Base-by-base conservation (phyloP, 1,140 invertebrate genomes). In the Goniozus legneri region DNA sequence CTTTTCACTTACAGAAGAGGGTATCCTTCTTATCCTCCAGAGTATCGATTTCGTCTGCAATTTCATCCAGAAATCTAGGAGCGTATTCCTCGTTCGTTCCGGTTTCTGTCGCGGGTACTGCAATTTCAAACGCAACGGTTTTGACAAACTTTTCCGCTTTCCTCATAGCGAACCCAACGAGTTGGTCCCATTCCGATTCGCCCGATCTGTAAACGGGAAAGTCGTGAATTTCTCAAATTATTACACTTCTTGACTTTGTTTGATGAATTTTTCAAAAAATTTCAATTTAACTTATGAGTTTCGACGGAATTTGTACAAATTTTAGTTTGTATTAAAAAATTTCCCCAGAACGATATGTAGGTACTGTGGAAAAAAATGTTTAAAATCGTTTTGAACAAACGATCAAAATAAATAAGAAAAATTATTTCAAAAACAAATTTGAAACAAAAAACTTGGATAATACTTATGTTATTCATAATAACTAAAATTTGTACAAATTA, bases 61-160 rank as follows among this genome's bases (percentile, higher is more conserved):
- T 89, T 60, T 90, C 87, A 52, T 89, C 87, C 15, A 91, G 77
- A 65, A 91, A 89, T 49, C 87, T 79, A 1, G 88, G 87, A 1
- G 85, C 80, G 53, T 88, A 88, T 18, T 83, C 76, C 10, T 85
- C 83, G 3, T 82, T 81, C 32, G 85, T 82, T 22, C 69, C 71
- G 2, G 82, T 87, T 2, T 87, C 77, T 41, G 84, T 82, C 19
- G 84, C 78, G 32, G 86, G 83, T 41, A 89, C 72, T 22, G 84
- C 73, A 19, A 89, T 71, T 72, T 89, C 87, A 44, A 90, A 71
- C 3, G 84, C 85, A 10, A 85, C 83, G 0, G 87, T 87, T 62
- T 88, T 87, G 14, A 91, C 61, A 59, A 90, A 90, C 40, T 66
- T 77, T 48, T 80, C 79, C 0, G 70, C 79, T 56, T 85, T 83